Conservation (phyloP, 1,140 invertebrate genomes). For the Homalodisca vitripennis region DNA sequence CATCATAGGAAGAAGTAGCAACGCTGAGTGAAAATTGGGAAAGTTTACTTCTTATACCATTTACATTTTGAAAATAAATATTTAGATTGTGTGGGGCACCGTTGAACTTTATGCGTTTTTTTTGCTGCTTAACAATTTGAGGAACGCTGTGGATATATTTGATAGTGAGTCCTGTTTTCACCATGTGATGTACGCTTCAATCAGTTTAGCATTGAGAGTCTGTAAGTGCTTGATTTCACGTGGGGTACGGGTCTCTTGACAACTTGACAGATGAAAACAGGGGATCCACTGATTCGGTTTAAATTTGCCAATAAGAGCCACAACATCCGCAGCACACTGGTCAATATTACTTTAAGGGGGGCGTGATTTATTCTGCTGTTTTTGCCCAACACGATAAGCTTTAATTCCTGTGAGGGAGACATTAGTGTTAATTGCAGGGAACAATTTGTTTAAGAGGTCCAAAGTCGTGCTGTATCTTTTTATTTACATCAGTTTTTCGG, state of each 20-base stretch:
- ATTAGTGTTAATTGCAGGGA: background rate
- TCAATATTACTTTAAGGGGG: background rate
- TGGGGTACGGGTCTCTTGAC: background rate
- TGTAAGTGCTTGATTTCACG: background rate
- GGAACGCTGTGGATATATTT: background rate
- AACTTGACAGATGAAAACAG: background rate
- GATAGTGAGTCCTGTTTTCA: background rate
- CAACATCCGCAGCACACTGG: background rate
- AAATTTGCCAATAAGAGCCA: background rate
- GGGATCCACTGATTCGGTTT: background rate
- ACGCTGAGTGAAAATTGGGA: no score
- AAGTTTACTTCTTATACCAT: no score
- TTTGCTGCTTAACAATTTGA: background rate
- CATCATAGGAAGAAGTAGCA: no score
- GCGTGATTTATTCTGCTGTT: background rate
- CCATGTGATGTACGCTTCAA: background rate
- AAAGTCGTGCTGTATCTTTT: background rate
- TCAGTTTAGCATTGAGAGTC: background rate
- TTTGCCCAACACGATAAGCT: background rate
- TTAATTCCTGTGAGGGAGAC: background rate
- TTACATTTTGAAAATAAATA: no score
- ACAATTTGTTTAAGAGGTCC: background rate
- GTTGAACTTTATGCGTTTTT: background rate
- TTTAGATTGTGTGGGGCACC: no score
- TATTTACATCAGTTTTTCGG: background rate